Conservation (phyloP, 2,113 vertebrate species). For the Cyanoderma ruficeps region DNA sequence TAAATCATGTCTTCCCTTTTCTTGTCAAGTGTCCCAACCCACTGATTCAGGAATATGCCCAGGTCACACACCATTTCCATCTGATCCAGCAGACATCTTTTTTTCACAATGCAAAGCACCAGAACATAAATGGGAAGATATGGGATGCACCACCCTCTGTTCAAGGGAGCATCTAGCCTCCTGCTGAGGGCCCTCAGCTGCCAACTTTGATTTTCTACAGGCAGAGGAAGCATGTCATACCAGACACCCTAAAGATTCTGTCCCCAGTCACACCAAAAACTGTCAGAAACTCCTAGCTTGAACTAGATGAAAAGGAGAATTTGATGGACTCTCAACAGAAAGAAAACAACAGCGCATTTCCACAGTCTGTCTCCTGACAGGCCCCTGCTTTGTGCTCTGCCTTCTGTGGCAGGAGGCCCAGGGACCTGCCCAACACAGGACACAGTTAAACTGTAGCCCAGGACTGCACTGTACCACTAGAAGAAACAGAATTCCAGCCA, state of each 20-base stretch:
- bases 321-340: background rate
- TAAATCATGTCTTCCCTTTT: background rate
- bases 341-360: background rate
- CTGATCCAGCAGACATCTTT: background rate
- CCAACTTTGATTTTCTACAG: background rate
- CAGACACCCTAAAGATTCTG: background rate
- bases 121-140: background rate
- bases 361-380: background rate
- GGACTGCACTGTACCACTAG: background rate
- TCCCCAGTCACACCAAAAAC: background rate
- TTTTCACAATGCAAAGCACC: background rate
- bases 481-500: background rate
- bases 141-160: background rate
- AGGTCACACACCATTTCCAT: background rate
- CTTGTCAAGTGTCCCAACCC: background rate
- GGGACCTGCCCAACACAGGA: background rate
- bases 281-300: background rate
- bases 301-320: background rate
- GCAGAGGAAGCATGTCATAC: background rate
- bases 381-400: accelerated
- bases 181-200: background rate
- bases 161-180: background rate
- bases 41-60: background rate
- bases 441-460: background rate
- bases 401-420: background rate